A percentile compares a stretch with the other conserved stretches of the same genome.
These are phyloP conservation scores for Eretmocerus hayati DNA, from an alignment of 2,888 invertebrate species.

Conservation along the genomic window DNA sequence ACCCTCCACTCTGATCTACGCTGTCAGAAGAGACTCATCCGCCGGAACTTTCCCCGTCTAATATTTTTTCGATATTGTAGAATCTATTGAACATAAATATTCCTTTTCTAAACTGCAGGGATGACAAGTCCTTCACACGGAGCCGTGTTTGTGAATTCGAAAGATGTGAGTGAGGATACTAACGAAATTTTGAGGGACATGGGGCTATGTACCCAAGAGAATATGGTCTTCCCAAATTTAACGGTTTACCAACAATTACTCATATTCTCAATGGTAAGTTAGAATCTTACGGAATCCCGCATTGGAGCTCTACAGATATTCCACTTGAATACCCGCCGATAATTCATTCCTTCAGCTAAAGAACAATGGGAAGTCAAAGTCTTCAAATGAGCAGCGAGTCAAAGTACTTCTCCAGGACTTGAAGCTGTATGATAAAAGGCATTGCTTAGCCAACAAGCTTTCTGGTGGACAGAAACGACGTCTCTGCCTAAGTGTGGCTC, in stretches of 20 bases:
- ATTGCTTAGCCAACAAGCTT: constrained; percentile 54
- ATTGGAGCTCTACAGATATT: neutral
- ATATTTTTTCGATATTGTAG: too few relatives aligned
- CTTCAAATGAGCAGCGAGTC: constrained; percentile 50
- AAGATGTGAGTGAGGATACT: constrained; percentile 61
- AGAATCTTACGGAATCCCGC: constrained; percentile 8
- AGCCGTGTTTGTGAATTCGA: constrained; percentile 60
- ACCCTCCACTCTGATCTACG: too few relatives aligned
- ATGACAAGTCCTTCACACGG: constrained; percentile 65
- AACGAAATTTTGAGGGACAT: constrained; percentile 59
- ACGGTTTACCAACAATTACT: constrained; percentile 71
- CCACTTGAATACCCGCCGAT: neutral
- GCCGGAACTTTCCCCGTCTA: too few relatives aligned
- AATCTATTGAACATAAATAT: too few relatives aligned
- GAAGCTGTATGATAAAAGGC: constrained; percentile 57
- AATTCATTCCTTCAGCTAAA: constrained; percentile 9
- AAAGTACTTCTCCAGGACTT: constrained; percentile 50
- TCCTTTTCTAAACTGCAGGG: too few relatives aligned
- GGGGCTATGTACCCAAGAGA: constrained; percentile 85
- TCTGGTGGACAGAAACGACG: constrained; percentile 90
- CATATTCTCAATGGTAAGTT: constrained; percentile 75
- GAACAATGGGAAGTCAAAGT: constrained; percentile 24
- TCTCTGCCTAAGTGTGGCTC: constrained; percentile 72
- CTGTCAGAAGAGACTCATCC: too few relatives aligned
- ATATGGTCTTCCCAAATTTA: constrained; percentile 71